A percentile compares a stretch with the other conserved stretches of the same genome.
Evolutionary conservation across 2,113 vertebrate genomes (phyloP).

Genomic region (Bubo scandiacus): DNA sequence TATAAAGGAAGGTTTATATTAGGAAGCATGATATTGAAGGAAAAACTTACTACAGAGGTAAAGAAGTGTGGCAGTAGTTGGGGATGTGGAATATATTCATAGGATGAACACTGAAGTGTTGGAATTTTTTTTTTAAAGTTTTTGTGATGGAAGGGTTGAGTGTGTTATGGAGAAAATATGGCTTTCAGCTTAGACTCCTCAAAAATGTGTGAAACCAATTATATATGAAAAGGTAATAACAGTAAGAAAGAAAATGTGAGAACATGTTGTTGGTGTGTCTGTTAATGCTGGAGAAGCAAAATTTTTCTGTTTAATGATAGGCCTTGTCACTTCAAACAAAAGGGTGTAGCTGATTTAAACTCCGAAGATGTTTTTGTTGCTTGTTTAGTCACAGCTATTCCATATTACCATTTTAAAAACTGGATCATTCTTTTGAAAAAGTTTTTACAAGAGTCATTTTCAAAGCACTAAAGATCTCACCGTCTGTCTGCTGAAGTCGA

Average conservation of each 20-base stretch:
- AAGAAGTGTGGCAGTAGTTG: background rate
- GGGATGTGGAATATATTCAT: background rate
- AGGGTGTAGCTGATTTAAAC: background rate
- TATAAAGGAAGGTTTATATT: background rate
- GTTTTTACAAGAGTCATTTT: background rate
- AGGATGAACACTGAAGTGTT: background rate
- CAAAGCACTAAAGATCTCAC: background rate
- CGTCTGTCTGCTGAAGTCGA: background rate
- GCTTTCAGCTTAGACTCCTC: background rate
- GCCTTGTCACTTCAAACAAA: conserved; percentile 24
- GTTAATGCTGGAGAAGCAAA: background rate
- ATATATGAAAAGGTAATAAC: background rate
- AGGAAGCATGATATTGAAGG: background rate
- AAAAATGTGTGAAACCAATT: conserved; percentile 15
- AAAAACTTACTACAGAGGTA: background rate
- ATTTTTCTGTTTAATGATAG: conserved; percentile 7
- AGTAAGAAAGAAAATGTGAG: background rate
- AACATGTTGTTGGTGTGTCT: background rate
- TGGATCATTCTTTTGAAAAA: background rate
- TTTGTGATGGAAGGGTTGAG: background rate
- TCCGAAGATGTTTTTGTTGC: background rate
- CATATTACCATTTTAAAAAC: background rate
- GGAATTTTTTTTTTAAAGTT: background rate
- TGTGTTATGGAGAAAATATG: background rate
- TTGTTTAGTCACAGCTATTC: background rate